Percentiles rank a stretch among this genome's conserved stretches.
Conservation (phyloP, 1,140 invertebrate species). For the Alviniconcha marisindica region DNA sequence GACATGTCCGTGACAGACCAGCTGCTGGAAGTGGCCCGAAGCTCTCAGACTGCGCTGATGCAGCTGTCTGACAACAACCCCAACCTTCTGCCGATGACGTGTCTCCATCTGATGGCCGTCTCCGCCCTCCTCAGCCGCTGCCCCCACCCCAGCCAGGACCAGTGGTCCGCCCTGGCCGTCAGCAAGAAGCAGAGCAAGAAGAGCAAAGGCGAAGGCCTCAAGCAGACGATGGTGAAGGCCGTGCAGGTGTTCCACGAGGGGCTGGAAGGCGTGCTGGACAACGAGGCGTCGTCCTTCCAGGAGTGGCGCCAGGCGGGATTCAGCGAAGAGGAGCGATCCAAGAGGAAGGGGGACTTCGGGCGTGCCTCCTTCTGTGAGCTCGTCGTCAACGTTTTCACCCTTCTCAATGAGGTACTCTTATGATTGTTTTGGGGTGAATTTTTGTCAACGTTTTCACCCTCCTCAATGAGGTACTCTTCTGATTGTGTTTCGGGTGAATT, state of each 20-base stretch:
- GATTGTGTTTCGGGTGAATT: no score
- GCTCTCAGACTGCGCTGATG: neutral
- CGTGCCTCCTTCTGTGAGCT: no score
- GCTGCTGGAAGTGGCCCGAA: neutral
- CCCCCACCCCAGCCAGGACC: neutral
- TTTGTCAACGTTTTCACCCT: no score
- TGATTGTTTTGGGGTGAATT: no score
- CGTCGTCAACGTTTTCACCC: no score
- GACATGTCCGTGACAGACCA: neutral
- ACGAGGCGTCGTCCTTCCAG: neutral
- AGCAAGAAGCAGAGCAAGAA: constrained; percentile 8
- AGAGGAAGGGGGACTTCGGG: neutral
- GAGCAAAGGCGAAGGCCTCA: neutral
- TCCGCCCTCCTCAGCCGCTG: constrained; percentile 23
- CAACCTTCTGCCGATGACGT: neutral
- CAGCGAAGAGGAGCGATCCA: neutral
- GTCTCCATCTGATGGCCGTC: neutral
- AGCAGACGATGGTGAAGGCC: constrained; percentile 5
- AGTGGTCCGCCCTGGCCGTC: neutral
- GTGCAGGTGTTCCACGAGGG: constrained; percentile 8
- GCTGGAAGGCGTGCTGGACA: neutral
- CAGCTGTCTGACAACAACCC: neutral
- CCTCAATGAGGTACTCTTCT: no score
- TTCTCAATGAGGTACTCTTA: no score
- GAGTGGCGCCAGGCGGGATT: neutral